Evolutionary conservation across 30 jellyfish, hydroid and myxozoan genomes (phyloP).

Genomic region (Aurelia aurita complex sp. Pacific): DNA sequence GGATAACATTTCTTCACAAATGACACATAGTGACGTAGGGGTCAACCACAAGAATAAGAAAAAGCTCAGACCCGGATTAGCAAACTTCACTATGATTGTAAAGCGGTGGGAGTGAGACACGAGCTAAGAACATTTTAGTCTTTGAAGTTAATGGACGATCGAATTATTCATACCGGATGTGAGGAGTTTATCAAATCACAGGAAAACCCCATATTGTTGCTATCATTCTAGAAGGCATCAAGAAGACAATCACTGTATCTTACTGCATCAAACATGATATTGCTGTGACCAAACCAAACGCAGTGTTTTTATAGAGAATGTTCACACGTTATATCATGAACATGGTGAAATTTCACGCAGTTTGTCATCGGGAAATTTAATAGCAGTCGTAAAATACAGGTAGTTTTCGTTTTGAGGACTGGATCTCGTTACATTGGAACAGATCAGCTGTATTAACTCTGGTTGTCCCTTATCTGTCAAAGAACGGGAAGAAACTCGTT

Average conservation of each 20-base stretch:
- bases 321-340: too few relatives aligned
- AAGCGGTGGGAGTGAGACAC: background rate
- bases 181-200: background rate
- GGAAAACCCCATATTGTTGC: too few relatives aligned
- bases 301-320: too few relatives aligned
- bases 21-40: background rate
- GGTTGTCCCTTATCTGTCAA: too few relatives aligned
- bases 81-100: background rate
- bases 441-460: too few relatives aligned
- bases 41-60: background rate
- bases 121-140: background rate
- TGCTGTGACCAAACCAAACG: background rate
- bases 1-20: background rate
- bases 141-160: background rate
- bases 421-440: too few relatives aligned
- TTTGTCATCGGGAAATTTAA: too few relatives aligned
- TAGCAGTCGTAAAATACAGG: too few relatives aligned
- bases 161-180: background rate
- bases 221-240: too few relatives aligned
- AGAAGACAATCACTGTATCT: background rate
- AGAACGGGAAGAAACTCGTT: too few relatives aligned
- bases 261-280: background rate
- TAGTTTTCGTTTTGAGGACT: too few relatives aligned
- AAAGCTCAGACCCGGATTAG: background rate
- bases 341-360: too few relatives aligned